Percentiles rank a stretch among this genome's conserved stretches.
These are phyloP conservation scores for Clangula hyemalis DNA, from an alignment of 2,797 vertebrate species.

Conservation along the genomic window DNA sequence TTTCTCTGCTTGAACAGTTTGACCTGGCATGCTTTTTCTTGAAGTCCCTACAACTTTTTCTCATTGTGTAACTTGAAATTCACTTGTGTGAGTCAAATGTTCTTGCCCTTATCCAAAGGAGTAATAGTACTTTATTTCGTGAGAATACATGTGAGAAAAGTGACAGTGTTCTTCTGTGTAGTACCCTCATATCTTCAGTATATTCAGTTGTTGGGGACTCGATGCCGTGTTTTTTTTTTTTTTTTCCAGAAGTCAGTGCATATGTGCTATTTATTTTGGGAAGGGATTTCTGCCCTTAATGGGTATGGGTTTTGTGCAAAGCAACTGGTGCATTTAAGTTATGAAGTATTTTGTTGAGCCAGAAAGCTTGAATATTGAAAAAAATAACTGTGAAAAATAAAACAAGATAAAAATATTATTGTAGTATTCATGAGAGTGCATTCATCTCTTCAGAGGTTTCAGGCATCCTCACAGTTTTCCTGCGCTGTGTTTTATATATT, in stretches of 20 bases:
- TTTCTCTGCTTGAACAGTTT: background rate
- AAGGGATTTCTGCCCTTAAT: background rate
- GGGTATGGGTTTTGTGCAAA: background rate
- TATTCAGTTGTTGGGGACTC: background rate
- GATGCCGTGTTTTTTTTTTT: background rate
- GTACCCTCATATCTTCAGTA: background rate
- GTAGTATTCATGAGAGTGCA: conserved; percentile 36
- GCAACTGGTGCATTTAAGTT: background rate
- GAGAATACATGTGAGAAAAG: background rate
- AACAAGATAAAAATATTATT: conserved; percentile 13
- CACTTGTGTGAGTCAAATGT: background rate
- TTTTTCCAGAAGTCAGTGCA: background rate
- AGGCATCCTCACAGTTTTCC: conserved; percentile 51
- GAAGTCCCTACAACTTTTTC: background rate
- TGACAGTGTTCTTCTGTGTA: background rate
- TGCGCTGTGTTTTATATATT: conserved; percentile 57
- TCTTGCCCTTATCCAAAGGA: background rate
- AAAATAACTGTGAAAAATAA: conserved; percentile 24
- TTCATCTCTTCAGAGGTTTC: conserved; percentile 19
- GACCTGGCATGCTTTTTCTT: background rate
- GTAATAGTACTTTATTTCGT: background rate
- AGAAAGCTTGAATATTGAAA: conserved; percentile 32
- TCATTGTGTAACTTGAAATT: background rate
- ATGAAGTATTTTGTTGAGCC: background rate
- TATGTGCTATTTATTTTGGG: background rate